Conservation (phyloP, 35 echinoderm and acorn worm species). For the Acanthaster planci region DNA sequence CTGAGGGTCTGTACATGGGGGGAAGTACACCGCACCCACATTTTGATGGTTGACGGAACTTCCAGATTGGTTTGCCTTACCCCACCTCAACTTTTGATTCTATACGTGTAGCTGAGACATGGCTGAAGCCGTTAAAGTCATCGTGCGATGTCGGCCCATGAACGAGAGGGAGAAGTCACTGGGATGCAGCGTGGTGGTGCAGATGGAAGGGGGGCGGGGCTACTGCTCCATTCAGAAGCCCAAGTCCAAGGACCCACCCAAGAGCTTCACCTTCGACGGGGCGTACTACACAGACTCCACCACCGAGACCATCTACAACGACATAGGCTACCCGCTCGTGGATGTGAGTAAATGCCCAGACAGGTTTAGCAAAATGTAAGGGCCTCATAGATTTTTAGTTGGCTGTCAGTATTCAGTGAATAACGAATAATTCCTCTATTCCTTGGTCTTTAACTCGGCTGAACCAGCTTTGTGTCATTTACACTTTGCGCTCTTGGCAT, state of each 20-base stretch:
- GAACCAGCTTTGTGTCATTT: no score
- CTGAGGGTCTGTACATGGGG: no score
- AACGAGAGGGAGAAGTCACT: conserved; percentile 80
- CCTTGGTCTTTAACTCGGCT: no score
- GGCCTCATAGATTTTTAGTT: no score
- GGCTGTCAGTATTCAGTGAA: no score
- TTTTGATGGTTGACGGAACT: no score
- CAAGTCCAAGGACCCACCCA: conserved; percentile 89
- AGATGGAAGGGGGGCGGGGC: conserved; percentile 79
- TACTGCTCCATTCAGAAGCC: conserved; percentile 89
- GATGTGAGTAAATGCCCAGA: conserved; percentile 96
- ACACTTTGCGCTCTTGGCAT: no score
- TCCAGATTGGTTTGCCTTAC: no score
- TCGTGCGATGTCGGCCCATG: conserved; percentile 93
- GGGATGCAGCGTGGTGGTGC: conserved; percentile 65
- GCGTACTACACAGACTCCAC: conserved; percentile 88
- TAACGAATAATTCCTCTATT: no score
- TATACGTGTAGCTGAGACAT: conserved; percentile 45
- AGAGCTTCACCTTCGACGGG: conserved; percentile 94
- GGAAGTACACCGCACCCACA: no score
- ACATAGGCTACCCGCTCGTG: conserved; percentile 96
- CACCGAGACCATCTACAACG: conserved; percentile 91
- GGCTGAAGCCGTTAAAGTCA: conserved; percentile 99
- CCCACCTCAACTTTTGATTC: no score
- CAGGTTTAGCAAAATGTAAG: no score